Conservation (phyloP, 2,797 vertebrate species). For the Oreonectes daqikongensis region DNA sequence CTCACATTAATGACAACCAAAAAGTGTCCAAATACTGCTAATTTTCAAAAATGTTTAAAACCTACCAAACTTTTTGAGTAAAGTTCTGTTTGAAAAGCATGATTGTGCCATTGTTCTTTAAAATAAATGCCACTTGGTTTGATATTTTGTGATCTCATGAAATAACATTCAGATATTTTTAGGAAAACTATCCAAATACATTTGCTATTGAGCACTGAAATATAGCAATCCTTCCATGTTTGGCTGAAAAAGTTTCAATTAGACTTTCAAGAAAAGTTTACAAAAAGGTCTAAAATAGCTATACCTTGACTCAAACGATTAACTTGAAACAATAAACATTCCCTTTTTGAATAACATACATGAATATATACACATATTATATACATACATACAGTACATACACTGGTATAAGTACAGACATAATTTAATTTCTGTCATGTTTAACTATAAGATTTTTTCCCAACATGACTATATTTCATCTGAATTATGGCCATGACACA, state of each 20-base stretch:
- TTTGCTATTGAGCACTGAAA: neutral
- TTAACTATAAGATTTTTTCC: slow-evolving; percentile 64
- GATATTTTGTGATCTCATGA: neutral
- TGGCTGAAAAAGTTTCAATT: neutral
- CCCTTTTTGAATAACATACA: slow-evolving; percentile 78
- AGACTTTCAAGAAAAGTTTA: neutral
- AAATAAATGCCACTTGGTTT: slow-evolving; percentile 1
- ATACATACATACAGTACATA: slow-evolving; percentile 65
- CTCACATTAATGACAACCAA: neutral
- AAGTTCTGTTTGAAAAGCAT: neutral
- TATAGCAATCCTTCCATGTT: neutral
- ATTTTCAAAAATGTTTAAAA: no score
- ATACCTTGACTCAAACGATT: slow-evolving; percentile 33
- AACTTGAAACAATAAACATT: slow-evolving; percentile 68
- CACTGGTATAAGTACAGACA: slow-evolving; percentile 61
- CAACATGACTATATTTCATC: slow-evolving; percentile 57
- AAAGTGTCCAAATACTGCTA: no score
- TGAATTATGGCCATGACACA: slow-evolving; percentile 54
- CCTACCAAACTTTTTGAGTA: neutral
- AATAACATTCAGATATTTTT: neutral
- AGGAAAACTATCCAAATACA: neutral
- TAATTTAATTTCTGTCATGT: slow-evolving; percentile 65
- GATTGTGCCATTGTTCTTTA: neutral
- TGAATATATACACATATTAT: slow-evolving; percentile 77
- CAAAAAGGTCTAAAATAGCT: slow-evolving; percentile 3